Evolutionary conservation across 2,888 invertebrate genomes (phyloP), one percentile per base, ranked within the genome.

Genomic region (Minunthozetes semirufus): DNA sequence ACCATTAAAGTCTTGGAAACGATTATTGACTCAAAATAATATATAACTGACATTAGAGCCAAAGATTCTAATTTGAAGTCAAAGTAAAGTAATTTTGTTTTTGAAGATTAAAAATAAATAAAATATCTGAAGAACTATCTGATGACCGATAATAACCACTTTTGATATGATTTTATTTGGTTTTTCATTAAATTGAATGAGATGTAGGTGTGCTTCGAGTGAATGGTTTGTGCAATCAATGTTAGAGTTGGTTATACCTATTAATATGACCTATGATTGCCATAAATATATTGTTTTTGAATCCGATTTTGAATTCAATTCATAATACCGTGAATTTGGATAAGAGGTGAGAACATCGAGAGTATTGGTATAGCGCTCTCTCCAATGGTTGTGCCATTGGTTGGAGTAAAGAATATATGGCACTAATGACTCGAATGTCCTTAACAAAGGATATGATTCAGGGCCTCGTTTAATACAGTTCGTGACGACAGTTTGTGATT

Each of bases 361-460:
- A 53, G 53, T n/a, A 6, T 53, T 19, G 13, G 48, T 8, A 53
- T 33, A 33, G 33, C 33, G 33, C 4, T 33, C 33, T 33, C 33
- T 33, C 33, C 33, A 33, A 33, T 33, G 33, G 8, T 3, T 33
- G 3, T 8, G 3, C 33, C 33, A 33, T 33, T 33, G 33, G 33
- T 33, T 33, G 33, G 33, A 50, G 17, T 50, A 50, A 50, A 50
- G 19, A 50, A 63, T 63, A 63, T 63, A 63, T 63, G 63, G 68
- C 68, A 42, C 42, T 68, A 68, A 68, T 68, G 68, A 68, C 68
- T 68, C 17, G 38, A 42, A 68, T 68, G 68, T 68, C 68, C 68
- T 68, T 68, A 68, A 68, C 68, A 68, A 68, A 68, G 68, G 68
- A 68, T 68, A 68, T 68, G 68, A 68, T 68, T 68, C 42, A 68